A percentile compares a stretch with the other conserved stretches of the same genome.
These are phyloP conservation scores for Alentia gelatinosa DNA, from an alignment of 2,888 invertebrate genomes.

Conservation along the genomic window DNA sequence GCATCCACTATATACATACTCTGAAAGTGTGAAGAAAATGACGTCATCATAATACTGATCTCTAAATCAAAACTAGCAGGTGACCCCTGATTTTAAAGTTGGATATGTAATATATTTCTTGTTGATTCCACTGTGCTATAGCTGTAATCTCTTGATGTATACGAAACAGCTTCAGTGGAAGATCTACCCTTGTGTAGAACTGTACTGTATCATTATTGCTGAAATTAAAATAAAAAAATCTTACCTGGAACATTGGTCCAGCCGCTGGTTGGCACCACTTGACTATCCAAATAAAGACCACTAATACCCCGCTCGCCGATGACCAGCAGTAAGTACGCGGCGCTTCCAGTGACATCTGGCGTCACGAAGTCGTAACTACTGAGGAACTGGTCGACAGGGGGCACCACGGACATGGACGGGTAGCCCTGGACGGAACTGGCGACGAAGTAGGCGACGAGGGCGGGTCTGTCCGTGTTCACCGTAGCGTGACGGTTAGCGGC, in stretches of 20 bases:
- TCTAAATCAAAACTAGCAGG: too few species aligned
- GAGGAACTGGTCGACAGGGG: slow-evolving; percentile 14
- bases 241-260: background rate
- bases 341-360: background rate
- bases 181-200: too few species aligned
- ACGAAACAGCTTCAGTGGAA: too few species aligned
- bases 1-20: too few species aligned
- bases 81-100: too few species aligned
- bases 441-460: background rate
- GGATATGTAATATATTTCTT: too few species aligned
- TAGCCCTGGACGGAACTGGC: background rate
- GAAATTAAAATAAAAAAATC: background rate
- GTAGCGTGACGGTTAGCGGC: background rate
- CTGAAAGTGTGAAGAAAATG: too few species aligned
- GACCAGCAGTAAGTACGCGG: background rate
- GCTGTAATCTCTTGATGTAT: too few species aligned
- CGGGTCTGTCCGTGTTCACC: background rate
- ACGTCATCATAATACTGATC: too few species aligned
- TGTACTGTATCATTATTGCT: too few species aligned
- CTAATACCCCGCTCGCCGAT: background rate
- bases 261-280: background rate
- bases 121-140: too few species aligned
- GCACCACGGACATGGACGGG: slow-evolving; percentile 14
- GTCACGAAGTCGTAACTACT: background rate
- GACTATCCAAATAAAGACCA: background rate